These are phyloP conservation scores for Urosaurus nigricauda DNA, from an alignment of 2,797 vertebrate species.

Conservation along the genomic window DNA sequence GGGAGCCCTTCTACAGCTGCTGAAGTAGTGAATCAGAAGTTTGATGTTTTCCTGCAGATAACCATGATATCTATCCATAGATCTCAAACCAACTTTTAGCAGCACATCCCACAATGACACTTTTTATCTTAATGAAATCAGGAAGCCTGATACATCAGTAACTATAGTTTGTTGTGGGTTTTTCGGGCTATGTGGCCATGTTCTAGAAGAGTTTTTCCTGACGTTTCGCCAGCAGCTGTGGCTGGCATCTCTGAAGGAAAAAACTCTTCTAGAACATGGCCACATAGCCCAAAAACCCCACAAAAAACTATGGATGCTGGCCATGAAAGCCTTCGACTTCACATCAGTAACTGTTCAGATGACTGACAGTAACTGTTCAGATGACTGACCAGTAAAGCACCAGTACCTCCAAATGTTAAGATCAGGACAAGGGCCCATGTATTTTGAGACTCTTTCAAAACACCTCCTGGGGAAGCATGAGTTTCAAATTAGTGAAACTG, in stretches of 20 bases:
- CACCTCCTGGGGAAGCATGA: neutral
- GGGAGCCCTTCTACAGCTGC: neutral
- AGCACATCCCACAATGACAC: neutral
- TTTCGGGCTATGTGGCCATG: no score
- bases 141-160: no score
- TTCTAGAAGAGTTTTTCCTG: no score
- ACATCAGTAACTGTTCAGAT: no score
- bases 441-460: neutral
- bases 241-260: no score
- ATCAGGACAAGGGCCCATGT: neutral
- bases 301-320: no score
- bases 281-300: no score
- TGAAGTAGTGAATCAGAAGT: neutral
- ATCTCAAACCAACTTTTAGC: neutral
- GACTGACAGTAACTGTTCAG: no score
- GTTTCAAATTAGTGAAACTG: neutral
- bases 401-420: neutral
- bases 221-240: no score
- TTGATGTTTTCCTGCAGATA: neutral
- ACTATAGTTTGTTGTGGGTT: no score
- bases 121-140: neutral
- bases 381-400: neutral
- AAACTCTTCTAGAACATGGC: no score
- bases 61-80: neutral
- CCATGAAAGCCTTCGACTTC: no score